Percentiles rank a stretch among this genome's conserved stretches.
Conservation (phyloP, 2,888 invertebrate genomes). For the Galerucella pusilla region DNA sequence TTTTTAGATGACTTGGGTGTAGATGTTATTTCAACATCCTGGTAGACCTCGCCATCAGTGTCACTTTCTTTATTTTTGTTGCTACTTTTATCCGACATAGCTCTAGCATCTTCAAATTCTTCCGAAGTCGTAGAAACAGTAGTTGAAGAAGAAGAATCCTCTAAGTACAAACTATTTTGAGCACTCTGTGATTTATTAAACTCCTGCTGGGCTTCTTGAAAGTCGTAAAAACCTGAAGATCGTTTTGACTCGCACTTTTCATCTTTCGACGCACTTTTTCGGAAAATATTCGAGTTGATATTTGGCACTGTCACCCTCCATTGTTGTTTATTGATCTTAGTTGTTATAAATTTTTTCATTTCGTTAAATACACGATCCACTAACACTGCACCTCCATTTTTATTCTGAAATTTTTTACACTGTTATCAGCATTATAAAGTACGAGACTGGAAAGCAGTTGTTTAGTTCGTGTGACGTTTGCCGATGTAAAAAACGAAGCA, state of each 20-base stretch:
- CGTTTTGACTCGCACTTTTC: constrained; percentile 51
- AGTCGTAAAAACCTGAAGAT: constrained; percentile 62
- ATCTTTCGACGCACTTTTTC: constrained; percentile 51
- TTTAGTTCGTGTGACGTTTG: constrained; percentile 42
- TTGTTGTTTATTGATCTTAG: constrained; percentile 62
- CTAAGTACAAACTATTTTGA: constrained; percentile 54
- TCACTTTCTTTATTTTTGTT: constrained; percentile 45
- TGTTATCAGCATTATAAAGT: constrained; percentile 15
- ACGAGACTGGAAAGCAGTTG: constrained; percentile 45
- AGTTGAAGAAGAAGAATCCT: constrained; percentile 41
- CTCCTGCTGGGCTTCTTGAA: constrained; percentile 60
- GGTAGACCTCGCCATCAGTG: constrained; percentile 50
- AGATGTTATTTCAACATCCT: constrained; percentile 46
- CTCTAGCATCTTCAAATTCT: constrained; percentile 55
- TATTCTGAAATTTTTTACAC: constrained; percentile 26
- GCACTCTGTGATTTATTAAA: constrained; percentile 54
- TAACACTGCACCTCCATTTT: constrained; percentile 31
- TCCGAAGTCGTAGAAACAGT: constrained; percentile 52
- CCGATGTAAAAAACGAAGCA: constrained; percentile 45
- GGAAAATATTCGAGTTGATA: constrained; percentile 55
- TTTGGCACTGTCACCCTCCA: constrained; percentile 63
- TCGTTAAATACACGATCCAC: constrained; percentile 26
- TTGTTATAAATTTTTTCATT: constrained; percentile 65
- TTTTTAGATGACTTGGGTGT: constrained; percentile 44
- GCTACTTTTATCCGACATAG: constrained; percentile 47